Evolutionary conservation across 2,888 invertebrate genomes (phyloP).

Genomic region (Melitaea athalia): DNA sequence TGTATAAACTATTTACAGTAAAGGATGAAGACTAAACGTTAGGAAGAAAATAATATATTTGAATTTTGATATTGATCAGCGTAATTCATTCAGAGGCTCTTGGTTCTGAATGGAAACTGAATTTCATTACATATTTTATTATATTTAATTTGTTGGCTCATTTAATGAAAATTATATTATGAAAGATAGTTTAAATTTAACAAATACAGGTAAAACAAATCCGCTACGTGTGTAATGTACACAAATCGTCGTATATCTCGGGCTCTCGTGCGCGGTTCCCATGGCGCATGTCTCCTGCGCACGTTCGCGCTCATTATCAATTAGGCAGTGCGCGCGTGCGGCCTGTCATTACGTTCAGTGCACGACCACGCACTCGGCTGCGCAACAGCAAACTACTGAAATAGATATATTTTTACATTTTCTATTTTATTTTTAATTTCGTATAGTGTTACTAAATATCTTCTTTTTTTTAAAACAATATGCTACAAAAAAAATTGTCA

Average conservation of each 20-base stretch:
- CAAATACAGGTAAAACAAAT: background rate
- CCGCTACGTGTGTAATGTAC: constrained; percentile 20
- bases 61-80: too few relatives aligned
- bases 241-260: constrained; percentile 24
- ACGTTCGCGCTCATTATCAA: constrained; percentile 76
- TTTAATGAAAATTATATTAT: too few relatives aligned
- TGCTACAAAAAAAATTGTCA: too few relatives aligned
- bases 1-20: too few relatives aligned
- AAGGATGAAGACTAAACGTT: too few relatives aligned
- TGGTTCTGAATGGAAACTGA: background rate
- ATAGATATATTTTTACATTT: background rate
- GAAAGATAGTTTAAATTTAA: background rate
- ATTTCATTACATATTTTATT: background rate
- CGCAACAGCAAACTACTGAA: constrained; percentile 3
- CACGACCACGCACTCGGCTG: constrained; percentile 62
- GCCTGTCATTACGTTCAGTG: constrained; percentile 69
- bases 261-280: constrained; percentile 53
- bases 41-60: too few relatives aligned
- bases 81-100: too few relatives aligned
- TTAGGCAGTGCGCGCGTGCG: constrained; percentile 77
- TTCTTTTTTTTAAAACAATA: too few relatives aligned
- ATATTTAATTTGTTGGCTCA: background rate
- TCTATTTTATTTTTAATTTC: background rate
- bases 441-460: too few relatives aligned
- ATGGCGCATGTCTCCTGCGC: constrained; percentile 64